Evolutionary conservation across 2,113 vertebrate genomes (phyloP), one percentile per base, ranked within the genome.

Genomic region (Saguinus imperator): DNA sequence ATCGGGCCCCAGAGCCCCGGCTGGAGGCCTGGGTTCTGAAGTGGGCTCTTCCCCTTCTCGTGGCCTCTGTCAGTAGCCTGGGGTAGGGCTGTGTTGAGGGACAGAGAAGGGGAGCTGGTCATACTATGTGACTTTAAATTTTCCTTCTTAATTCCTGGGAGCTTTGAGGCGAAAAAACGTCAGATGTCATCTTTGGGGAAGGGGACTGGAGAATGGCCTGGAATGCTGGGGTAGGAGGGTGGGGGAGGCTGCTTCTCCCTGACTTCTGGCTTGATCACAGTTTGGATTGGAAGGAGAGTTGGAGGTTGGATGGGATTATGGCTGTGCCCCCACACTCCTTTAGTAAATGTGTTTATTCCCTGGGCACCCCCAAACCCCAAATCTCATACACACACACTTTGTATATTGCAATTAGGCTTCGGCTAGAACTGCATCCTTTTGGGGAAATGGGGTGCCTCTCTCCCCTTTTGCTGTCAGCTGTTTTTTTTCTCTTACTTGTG

Each of bases 71-170:
- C 98, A 97, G 89, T 86, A 79, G 89, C 66, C 93, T 94, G 83
- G 35, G 61, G 94, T 73, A 73, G 93, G 48, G 57, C 77, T 73
- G 80, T 82, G 27, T 6, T 81, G 91, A 87, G 95, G 95, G 87
- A 9, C 8, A 18, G 68, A 72, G 55, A 40, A 61, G 83, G 81
- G 52, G 73, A 40, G 85, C 77, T 48, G 43, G 91, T 17, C 55
- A 97, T 95, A 94, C 95, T 96, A 23, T 95, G 89, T 90, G 96
- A 97, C 97, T 97, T 96, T 97, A 89, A 94, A 90, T 97, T 96
- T 98, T 92, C 84, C 95, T 98, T 96, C 93, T 94, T 95, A 93
- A 98, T 97, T 97, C 95, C 96, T 97, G 96, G 84, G 95, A 97
- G 97, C 96, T 96, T 93, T 89, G 81, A 91, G 94, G 94, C 55